Evolutionary conservation across 1,140 invertebrate genomes (phyloP).

Genomic region (Danaus melanippus): DNA sequence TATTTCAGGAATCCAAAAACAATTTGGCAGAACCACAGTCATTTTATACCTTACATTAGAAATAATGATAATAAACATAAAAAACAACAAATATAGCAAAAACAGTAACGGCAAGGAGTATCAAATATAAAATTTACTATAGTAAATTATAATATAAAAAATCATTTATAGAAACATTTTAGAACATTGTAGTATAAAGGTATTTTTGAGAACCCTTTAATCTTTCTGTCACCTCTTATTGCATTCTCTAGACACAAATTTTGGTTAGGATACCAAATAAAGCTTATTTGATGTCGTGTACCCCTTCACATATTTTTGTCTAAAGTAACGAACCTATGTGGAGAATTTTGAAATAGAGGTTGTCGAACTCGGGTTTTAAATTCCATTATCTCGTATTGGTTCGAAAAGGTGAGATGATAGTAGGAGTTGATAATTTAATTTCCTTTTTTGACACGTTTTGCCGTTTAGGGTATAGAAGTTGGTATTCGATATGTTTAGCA

Average conservation of each 20-base stretch:
- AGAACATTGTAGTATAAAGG: slow-evolving; percentile 27
- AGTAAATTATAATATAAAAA: no score
- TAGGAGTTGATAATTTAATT: slow-evolving; percentile 68
- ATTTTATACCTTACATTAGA: no score
- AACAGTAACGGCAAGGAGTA: no score
- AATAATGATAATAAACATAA: no score
- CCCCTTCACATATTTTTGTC: slow-evolving; percentile 53
- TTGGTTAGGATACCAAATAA: slow-evolving; percentile 61
- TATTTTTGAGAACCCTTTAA: slow-evolving; percentile 46
- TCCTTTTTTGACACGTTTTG: slow-evolving; percentile 62
- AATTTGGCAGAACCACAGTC: no score
- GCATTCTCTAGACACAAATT: slow-evolving; percentile 59
- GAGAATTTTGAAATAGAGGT: slow-evolving; percentile 58
- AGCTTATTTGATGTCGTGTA: slow-evolving; percentile 52
- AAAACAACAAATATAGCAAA: no score
- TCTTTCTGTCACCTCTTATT: slow-evolving; percentile 59
- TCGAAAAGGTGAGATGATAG: slow-evolving; percentile 51
- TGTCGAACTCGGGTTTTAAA: slow-evolving; percentile 41
- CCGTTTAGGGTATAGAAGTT: slow-evolving; percentile 62
- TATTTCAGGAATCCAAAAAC: no score
- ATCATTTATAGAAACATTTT: slow-evolving; percentile 36
- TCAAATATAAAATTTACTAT: no score
- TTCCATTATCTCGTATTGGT: slow-evolving; percentile 40
- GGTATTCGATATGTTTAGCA: slow-evolving; percentile 25
- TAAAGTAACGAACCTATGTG: slow-evolving; percentile 33